A percentile compares a stretch with the other conserved stretches of the same genome.
phyloP scores from a whole-genome alignment of 2,797 vertebrate species.

The Pelodytes ibericus region DNA sequence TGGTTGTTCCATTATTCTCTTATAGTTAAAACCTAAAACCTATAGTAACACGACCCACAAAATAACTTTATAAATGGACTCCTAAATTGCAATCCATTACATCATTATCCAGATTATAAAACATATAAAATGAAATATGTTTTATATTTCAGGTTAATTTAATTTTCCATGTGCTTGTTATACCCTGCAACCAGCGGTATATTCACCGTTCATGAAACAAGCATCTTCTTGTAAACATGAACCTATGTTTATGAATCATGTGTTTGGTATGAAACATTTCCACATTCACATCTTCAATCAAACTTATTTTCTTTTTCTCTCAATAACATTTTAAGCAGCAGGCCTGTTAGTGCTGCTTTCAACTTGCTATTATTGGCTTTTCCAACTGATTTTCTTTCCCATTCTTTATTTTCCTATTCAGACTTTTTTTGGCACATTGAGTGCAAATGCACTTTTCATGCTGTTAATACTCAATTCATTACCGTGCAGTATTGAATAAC shows the following conservation, averaged over 20 bases:
- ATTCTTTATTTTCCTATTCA: slow-evolving; percentile 15
- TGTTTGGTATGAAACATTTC: not conserved
- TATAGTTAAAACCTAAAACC: no score
- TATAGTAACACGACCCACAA: no score
- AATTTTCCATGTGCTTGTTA: no score
- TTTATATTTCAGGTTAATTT: no score
- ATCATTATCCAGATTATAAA: no score
- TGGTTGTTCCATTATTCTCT: no score
- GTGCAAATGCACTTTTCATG: slow-evolving; percentile 16
- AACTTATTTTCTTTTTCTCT: slow-evolving; percentile 11
- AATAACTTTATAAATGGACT: no score
- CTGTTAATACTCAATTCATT: not conserved
- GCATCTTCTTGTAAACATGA: no score
- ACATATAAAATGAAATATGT: no score
- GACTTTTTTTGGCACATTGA: slow-evolving; percentile 7
- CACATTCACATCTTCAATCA: not conserved
- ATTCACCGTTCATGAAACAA: no score
- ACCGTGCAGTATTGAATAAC: slow-evolving; percentile 13
- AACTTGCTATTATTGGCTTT: slow-evolving; percentile 4
- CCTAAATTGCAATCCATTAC: no score
- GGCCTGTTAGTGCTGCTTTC: not conserved
- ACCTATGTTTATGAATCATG: not conserved
- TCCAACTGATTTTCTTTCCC: slow-evolving; percentile 10
- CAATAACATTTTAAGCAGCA: not conserved
- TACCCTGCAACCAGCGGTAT: no score